These are phyloP conservation scores for Pristionchus entomophagus DNA, from an alignment of 2,888 invertebrate species.

Conservation along the genomic window DNA sequence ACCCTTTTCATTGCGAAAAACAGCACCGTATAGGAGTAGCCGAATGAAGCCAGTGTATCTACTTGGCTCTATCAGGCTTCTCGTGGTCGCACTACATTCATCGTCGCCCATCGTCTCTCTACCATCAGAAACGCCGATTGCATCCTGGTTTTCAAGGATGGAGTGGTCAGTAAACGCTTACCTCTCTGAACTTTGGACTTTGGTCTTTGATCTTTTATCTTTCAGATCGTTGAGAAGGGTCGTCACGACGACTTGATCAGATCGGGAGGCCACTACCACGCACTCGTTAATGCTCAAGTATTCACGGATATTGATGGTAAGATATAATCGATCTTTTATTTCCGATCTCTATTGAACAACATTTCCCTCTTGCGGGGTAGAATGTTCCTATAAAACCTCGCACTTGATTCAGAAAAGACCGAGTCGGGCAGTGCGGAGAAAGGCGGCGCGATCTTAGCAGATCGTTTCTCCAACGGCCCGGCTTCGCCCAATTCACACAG, in stretches of 20 bases:
- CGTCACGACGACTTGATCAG: conserved; percentile 83
- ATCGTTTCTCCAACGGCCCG: not conserved
- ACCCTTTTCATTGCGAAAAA: no score
- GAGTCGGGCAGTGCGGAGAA: not conserved
- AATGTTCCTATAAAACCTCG: not conserved
- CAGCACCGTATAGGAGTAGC: no score
- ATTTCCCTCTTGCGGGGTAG: no score
- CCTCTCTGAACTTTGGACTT: not conserved
- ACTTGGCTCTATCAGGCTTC: not conserved
- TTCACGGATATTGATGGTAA: conserved; percentile 34
- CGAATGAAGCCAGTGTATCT: no score
- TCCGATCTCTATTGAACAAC: not conserved
- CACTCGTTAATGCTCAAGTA: conserved; percentile 74
- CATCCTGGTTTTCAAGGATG: not conserved
- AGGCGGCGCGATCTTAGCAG: not conserved
- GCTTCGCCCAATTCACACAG: not conserved
- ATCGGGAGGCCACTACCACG: conserved; percentile 83
- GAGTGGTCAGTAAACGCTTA: not conserved
- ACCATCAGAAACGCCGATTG: not conserved
- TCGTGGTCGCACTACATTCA: not conserved
- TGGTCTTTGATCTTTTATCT: not conserved
- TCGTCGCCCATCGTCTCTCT: not conserved
- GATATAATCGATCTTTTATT: not conserved
- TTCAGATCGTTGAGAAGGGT: conserved; percentile 81
- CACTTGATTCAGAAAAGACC: not conserved